phyloP scores from a whole-genome alignment of 92 coral and sea anemone genomes.

The Epizoanthus stellaris region DNA sequence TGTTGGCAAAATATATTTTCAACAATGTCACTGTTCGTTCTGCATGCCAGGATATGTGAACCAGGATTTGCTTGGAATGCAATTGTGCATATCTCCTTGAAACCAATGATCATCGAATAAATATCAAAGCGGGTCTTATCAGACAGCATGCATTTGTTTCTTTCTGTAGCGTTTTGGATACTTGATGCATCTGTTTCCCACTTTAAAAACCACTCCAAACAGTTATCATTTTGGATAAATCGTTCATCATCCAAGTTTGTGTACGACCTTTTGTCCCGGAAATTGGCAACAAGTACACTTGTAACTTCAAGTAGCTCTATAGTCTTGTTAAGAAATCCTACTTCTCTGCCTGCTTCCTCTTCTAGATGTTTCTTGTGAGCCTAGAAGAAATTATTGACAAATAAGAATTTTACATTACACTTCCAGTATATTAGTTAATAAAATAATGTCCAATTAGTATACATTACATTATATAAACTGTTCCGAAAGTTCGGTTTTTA shows the following conservation, averaged over 20 bases:
- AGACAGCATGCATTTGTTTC: constrained; percentile 52
- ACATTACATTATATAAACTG: too few species aligned
- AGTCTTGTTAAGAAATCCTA: too few species aligned
- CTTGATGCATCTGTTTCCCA: constrained; percentile 30
- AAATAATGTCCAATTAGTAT: too few species aligned
- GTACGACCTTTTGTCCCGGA: constrained; percentile 6
- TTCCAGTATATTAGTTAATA: too few species aligned
- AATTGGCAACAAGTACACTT: constrained; percentile 22
- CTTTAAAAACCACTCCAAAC: constrained; percentile 35
- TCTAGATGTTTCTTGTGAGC: too few species aligned
- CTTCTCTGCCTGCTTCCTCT: too few species aligned
- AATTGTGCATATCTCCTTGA: constrained; percentile 29
- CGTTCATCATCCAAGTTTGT: constrained; percentile 28
- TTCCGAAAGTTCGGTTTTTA: too few species aligned
- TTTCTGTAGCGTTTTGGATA: constrained; percentile 28
- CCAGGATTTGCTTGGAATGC: constrained; percentile 53
- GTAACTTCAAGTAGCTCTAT: constrained; percentile 6
- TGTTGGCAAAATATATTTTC: constrained; percentile 63
- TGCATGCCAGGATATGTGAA: constrained; percentile 17
- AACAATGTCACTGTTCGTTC: constrained; percentile 54
- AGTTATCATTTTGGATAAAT: constrained; percentile 28
- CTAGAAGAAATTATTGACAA: too few species aligned
- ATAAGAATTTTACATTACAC: too few species aligned
- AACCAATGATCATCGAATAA: constrained; percentile 48
- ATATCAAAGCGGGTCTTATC: constrained; percentile 57